Conservation (phyloP, 64 coral and sea anemone species). For the Dendronephthya gigantea region DNA sequence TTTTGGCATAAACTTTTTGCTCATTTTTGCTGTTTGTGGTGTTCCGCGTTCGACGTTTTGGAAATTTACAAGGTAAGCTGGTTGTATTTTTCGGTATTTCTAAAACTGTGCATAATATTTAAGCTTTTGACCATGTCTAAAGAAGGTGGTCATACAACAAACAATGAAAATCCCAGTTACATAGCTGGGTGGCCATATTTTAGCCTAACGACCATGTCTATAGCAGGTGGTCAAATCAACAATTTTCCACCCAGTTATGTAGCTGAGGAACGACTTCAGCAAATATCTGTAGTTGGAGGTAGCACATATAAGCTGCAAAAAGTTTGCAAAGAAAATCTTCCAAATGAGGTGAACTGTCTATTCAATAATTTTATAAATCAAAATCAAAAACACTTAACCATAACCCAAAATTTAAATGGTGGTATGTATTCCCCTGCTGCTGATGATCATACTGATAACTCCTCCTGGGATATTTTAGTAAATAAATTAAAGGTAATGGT, state of each 20-base stretch:
- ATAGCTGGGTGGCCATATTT: neutral
- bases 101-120: neutral
- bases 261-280: neutral
- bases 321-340: neutral
- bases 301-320: neutral
- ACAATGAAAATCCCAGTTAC: neutral
- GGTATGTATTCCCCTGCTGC: neutral
- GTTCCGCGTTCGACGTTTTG: neutral
- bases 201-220: neutral
- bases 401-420: neutral
- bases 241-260: neutral
- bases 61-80: neutral
- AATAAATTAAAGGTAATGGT: slow-evolving; percentile 19
- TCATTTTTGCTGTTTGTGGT: no score
- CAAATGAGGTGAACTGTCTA: neutral
- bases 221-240: neutral
- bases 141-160: neutral
- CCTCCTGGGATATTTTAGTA: neutral
- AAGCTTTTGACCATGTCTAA: neutral
- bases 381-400: neutral
- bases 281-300: neutral
- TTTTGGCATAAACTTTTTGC: no score
- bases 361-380: neutral
- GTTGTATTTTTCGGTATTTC: neutral
- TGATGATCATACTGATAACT: neutral